A percentile compares a stretch with the other conserved stretches of the same genome.
These are phyloP conservation scores for Macrotis lagotis DNA, from an alignment of 2,113 vertebrate genomes.

Conservation along the genomic window DNA sequence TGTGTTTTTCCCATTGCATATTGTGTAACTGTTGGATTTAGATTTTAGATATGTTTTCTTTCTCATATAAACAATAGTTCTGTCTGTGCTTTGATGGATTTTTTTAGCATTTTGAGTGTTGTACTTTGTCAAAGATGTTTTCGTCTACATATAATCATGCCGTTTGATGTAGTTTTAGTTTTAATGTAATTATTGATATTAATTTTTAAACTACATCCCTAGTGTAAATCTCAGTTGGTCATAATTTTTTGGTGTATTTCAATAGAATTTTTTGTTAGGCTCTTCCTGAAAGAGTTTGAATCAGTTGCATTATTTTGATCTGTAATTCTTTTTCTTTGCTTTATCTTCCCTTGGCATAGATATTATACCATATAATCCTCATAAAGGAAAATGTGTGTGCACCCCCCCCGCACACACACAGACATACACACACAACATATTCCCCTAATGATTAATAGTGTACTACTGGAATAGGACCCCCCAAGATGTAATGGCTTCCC, in stretches of 20 bases:
- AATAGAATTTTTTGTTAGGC: neutral
- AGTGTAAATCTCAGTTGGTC: neutral
- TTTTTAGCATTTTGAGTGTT: neutral
- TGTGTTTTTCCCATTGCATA: neutral
- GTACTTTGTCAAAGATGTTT: neutral
- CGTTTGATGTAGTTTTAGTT: neutral
- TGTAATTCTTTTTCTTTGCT: neutral
- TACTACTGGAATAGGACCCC: neutral
- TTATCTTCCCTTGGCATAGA: neutral
- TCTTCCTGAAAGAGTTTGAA: neutral
- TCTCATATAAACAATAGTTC: neutral
- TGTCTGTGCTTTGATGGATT: neutral
- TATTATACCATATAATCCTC: neutral
- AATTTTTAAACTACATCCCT: neutral
- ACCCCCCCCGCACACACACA: neutral
- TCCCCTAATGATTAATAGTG: neutral
- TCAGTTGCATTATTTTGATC: neutral
- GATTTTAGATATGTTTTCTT: neutral
- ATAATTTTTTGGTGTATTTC: neutral
- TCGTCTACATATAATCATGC: neutral
- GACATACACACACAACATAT: neutral
- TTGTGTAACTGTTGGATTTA: neutral
- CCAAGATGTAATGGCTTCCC: neutral
- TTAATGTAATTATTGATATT: neutral
- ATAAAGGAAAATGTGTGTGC: too few relatives aligned